A percentile compares a stretch with the other conserved stretches of the same genome.
These are phyloP conservation scores for Nycticorax nycticorax DNA, from an alignment of 2,113 vertebrate species.

Conservation along the genomic window DNA sequence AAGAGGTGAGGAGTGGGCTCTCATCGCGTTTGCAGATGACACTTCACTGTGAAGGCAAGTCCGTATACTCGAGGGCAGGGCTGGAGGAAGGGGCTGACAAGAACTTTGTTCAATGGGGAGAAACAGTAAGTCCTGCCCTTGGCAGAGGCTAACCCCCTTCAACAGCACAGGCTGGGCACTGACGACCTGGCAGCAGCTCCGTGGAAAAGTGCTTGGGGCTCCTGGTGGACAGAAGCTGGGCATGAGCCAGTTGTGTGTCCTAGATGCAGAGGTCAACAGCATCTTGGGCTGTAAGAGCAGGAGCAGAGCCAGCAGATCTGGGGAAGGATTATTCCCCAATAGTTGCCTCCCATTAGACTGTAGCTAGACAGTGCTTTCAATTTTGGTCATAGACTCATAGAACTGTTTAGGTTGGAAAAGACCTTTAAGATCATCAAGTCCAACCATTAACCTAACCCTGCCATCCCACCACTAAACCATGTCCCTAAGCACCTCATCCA, in stretches of 20 bases:
- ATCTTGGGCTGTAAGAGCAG: background rate
- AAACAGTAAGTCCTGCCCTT: background rate
- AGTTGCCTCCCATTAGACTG: background rate
- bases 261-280: background rate
- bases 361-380: background rate
- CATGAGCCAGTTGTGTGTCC: background rate
- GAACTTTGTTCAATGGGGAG: background rate
- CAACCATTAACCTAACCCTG: no score
- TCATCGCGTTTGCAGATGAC: background rate
- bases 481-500: no score
- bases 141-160: background rate
- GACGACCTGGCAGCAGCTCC: background rate
- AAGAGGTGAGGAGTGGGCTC: background rate
- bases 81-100: background rate
- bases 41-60: background rate
- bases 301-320: background rate
- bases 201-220: background rate
- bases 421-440: no score
- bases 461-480: no score
- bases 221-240: background rate
- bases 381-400: background rate
- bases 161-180: background rate
- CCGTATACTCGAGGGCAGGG: fast-evolving
- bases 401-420: no score
- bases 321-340: background rate